phyloP scores from a whole-genome alignment of 1,140 invertebrate genomes.

The Bradysia coprophila region DNA sequence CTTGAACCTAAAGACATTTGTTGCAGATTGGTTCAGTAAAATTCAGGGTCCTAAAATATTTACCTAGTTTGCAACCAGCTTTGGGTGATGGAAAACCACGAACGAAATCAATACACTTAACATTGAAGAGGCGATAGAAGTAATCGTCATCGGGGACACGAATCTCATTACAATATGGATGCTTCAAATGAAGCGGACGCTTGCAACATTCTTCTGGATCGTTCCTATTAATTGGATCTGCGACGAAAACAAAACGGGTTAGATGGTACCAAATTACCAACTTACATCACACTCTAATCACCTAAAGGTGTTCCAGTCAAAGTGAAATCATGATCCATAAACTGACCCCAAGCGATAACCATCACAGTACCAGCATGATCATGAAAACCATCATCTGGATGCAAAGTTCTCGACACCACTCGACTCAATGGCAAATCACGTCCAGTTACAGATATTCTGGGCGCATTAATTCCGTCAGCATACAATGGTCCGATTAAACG shows the following conservation, averaged over 20 bases:
- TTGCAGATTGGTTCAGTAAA: neutral
- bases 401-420: conserved; percentile 73
- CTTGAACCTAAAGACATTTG: conserved; percentile 36
- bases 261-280: neutral
- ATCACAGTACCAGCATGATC: conserved; percentile 88
- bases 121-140: conserved; percentile 69
- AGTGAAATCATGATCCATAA: conserved; percentile 88
- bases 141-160: conserved; percentile 76
- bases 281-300: conserved; percentile 12
- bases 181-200: conserved; percentile 51
- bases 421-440: conserved; percentile 57
- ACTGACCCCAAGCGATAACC: conserved; percentile 62
- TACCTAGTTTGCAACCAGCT: conserved; percentile 63
- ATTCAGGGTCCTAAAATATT: too few relatives aligned
- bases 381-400: conserved; percentile 79
- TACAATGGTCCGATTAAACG: conserved; percentile 60
- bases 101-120: conserved; percentile 76
- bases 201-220: conserved; percentile 79
- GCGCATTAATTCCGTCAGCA: conserved; percentile 62
- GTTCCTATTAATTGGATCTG: conserved; percentile 66
- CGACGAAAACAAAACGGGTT: conserved; percentile 1
- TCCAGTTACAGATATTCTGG: conserved; percentile 55
- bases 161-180: conserved; percentile 86
- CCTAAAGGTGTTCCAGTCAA: conserved; percentile 70
- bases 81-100: conserved; percentile 64